Evolutionary conservation across 2,113 vertebrate genomes (phyloP), one percentile per base, ranked within the genome.

Genomic region (Scomber japonicus): DNA sequence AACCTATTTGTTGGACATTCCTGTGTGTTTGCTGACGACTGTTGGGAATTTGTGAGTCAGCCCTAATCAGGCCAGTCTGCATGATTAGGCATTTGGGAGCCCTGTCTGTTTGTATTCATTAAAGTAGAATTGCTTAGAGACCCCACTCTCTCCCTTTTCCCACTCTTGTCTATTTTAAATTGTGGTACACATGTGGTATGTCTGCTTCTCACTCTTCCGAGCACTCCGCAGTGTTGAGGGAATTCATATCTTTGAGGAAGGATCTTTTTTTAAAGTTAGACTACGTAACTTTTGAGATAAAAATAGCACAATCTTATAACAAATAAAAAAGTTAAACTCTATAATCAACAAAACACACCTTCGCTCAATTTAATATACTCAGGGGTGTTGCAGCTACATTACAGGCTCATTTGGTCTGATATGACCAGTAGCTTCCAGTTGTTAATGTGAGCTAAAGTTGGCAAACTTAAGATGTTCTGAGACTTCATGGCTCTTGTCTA

Each of bases 51-150:
- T 90, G 75, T 88, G 90, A 95, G 88, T 93, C 91, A 83, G 80
- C 85, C 49, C 50, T 84, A 92, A 93, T 93, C 91, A 91, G 89
- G 87, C 82, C 87, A 67, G 90, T 92, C 90, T 91, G 80, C 90
- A 63, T 90, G 92, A 93, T 94, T 80, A 91, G 77, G 84, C 92
- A 89, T 90, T 91, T 83, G 67, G 80, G 75, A 91, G 90, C 79
- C 79, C 75, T 50, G 78, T 88, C 87, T 88, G 79, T 89, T 84
- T 91, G 66, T 76, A 63, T 91, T 92, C 84, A 89, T 89, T 92
- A 86, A 85, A 91, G 68, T 45, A 78, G 82, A 83, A 90, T 88
- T 87, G 84, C 86, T 86, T 65, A 2, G 67, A 81, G 77, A 75
- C 66, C 64, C 53, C 49, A 6, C 16, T 55, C 57, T 80, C 35